These are phyloP conservation scores for Gerris lacustris DNA, from an alignment of 2,888 invertebrate species.

Conservation along the genomic window DNA sequence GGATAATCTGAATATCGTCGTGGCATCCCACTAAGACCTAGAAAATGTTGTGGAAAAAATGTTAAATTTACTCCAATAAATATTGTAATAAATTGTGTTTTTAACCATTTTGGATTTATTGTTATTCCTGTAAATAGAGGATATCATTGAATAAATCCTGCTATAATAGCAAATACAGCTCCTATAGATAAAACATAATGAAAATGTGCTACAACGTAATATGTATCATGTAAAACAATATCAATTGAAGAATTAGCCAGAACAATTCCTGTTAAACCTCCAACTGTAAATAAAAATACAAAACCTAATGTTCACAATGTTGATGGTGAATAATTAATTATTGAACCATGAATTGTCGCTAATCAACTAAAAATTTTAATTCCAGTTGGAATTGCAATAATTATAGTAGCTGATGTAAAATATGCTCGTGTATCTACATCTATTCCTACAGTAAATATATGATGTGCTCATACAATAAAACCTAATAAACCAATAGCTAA, in stretches of 20 bases:
- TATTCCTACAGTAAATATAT: slow-evolving; percentile 16
- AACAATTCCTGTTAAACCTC: slow-evolving; percentile 40
- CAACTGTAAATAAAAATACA: no score
- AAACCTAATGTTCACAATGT: no score
- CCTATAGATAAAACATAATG: slow-evolving; percentile 36
- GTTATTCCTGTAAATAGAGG: slow-evolving; percentile 52
- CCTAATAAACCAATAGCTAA: slow-evolving; percentile 66
- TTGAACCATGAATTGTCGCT: no score
- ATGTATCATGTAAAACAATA: slow-evolving; percentile 66
- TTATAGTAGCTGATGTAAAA: no score
- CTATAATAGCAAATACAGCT: slow-evolving; percentile 66
- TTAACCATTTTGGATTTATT: slow-evolving; percentile 47
- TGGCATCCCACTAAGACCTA: no score
- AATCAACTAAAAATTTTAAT: no score
- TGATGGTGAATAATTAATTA: no score
- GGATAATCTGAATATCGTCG: no score
- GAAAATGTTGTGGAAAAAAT: no score
- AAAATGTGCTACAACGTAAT: slow-evolving; percentile 41
- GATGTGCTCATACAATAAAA: slow-evolving; percentile 50
- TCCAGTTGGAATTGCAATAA: no score
- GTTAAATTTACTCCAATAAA: no score
- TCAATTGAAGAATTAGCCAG: slow-evolving; percentile 65
- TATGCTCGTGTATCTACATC: slow-evolving; percentile 60
- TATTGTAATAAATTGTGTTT: slow-evolving; percentile 57
- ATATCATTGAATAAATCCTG: slow-evolving; percentile 58